Base-by-base conservation (phyloP, 2,888 invertebrate genomes). In the Trisateles emortualis region DNA sequence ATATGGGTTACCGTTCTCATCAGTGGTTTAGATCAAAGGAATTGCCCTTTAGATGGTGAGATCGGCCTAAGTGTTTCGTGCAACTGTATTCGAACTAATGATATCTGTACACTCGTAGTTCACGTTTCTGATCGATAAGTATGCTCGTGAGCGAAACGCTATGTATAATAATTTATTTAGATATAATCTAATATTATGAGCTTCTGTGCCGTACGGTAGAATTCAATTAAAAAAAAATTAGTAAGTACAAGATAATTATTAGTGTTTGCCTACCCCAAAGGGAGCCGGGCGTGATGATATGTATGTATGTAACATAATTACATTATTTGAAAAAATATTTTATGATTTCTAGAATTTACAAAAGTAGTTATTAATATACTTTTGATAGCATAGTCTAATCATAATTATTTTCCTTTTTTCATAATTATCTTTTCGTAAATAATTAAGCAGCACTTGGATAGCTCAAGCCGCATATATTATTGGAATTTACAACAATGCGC, bases 41-140 rank as follows among this genome's bases (percentile, higher is more conserved):
- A 77, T 76, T 77, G 74, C 72, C 74, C 76, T 80, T 77, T 76
- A 74, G 79, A 81, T 82, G 79, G 76, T 82, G 72, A 74, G 78
- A 84, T 83, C 81, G 65, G 69, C 68, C 74, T 77, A 81, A 84
- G 81, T 83, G 84, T 85, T 86, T 80, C 83, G 78, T 83, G 86
- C 85, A 87, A 87, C 89, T 85, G 87, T 87, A 79, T 79, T 78
- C 71, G 74, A 69, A 68, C 82, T 88, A 86, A 89, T 88, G 86
- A 88, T 88, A 88, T 87, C 81, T 84, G 76, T 76, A 88, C n/a
- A n/a, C n/a, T n/a, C n/a, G n/a, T 88, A 87, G 88, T 90, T 88
- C 89, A 88, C 87, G 88, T 84, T 88, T 86, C 83, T 81, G 83
- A 90, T 88, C 86, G 83, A 85, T 84, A 80, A 76, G 81, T 82